Evolutionary conservation across 2,888 invertebrate species (phyloP), one percentile per base, ranked within the genome.

Genomic region (Dromius quadrimaculatus): DNA sequence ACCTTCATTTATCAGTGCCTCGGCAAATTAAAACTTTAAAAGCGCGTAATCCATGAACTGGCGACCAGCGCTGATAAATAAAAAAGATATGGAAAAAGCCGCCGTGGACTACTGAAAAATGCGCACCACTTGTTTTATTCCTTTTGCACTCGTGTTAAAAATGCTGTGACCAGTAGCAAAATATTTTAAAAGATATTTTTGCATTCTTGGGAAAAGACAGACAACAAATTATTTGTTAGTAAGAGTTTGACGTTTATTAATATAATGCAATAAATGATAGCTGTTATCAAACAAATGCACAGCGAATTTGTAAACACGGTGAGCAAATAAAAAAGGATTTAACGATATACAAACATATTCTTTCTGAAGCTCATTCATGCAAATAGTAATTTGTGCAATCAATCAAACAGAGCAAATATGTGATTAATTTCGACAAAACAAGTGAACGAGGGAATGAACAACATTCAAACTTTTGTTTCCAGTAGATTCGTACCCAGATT

Each of bases 21-120:
- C 68, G 68, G 68, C 59, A 68, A 68, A 68, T 68, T 68, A 68
- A 68, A 68, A 68, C 59, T 59, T 68, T 68, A 59, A 68, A 68
- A 68, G 68, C 68, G 59, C 57, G 59, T 68, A 68, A 68, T 68
- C 68, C 68, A 66, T 54, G 66, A 66, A 66, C 66, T 19, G 54
- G 54, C 66, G 66, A 38, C 43, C 28, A 68, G 11, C 23, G 62
- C 20, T 50, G 68, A 68, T 68, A 59, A 66, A 57, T 54, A 57
- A 57, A 66, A 66, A 66, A 59, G 68, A 68, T 59, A 68, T 45
- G 59, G 43, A 59, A 68, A 68, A 65, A 45, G 65, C 50, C 65
- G 41, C 68, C 36, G 34, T 34, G 32, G 61, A 5, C 15, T 32
- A 57, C 57, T 17, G 43, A 15, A 43, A 43, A 43, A 15, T 17